These are phyloP conservation scores for Drosophila pegasa DNA, from an alignment of 2,888 invertebrate genomes.

Conservation along the genomic window DNA sequence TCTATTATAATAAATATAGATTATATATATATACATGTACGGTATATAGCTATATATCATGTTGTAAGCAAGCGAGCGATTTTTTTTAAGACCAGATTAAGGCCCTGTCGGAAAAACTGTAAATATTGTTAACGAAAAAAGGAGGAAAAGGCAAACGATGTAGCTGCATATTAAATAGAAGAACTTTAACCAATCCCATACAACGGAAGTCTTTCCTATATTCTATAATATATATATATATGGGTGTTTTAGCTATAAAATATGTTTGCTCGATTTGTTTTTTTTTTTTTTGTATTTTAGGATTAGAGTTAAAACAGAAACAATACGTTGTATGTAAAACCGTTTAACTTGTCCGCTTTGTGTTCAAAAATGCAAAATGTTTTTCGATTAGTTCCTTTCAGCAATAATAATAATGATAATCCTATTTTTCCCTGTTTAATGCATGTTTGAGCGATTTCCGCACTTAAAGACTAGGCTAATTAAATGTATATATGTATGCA, in stretches of 20 bases:
- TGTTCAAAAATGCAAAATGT: constrained; percentile 51
- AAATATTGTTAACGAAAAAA: constrained; percentile 70
- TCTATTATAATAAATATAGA: constrained; percentile 17
- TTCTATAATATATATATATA: constrained; percentile 21
- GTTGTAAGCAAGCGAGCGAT: constrained; percentile 66
- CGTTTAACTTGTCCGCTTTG: constrained; percentile 46
- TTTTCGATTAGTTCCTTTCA: constrained; percentile 43
- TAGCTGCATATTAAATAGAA: constrained; percentile 60
- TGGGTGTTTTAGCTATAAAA: constrained; percentile 40
- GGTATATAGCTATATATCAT: constrained; percentile 57
- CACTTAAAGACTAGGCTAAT: constrained; percentile 42
- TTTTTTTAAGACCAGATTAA: constrained; percentile 61
- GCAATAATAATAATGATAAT: constrained; percentile 10
- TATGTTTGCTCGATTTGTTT: constrained; percentile 34
- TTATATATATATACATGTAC: constrained; percentile 42
- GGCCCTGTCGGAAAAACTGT: constrained; percentile 56
- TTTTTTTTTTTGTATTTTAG: background rate
- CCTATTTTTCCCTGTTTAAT: constrained; percentile 14
- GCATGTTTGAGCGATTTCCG: constrained; percentile 37
- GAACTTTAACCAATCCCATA: constrained; percentile 46
- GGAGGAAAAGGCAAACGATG: constrained; percentile 34
- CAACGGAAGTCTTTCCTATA: constrained; percentile 38
- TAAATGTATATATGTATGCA: constrained; percentile 42
- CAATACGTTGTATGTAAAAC: constrained; percentile 11
- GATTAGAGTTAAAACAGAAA: constrained; percentile 29